Evolutionary conservation across 2,888 invertebrate genomes (phyloP), one percentile per base, ranked within the genome.

Genomic region (Drosophila peninsularis): DNA sequence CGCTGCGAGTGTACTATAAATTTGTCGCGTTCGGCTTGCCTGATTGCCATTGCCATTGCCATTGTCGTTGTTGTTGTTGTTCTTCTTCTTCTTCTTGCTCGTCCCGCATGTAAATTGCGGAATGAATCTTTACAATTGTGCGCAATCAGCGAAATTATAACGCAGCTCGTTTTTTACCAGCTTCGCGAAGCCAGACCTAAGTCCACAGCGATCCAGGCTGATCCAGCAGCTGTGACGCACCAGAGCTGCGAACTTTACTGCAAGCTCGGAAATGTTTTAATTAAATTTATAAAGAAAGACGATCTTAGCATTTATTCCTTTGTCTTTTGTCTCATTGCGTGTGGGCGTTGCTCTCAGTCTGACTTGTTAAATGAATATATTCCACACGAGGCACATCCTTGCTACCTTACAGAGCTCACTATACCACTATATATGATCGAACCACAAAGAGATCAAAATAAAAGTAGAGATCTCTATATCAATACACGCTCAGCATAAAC

Each of bases 131-230:
- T 71, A 73, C 77, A 82, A 80, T 80, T 82, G 79, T 80, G 66
- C 61, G 75, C 82, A 90, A 90, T 90, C 91, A 90, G 84, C 83
- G 79, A 84, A 90, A 88, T 83, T 83, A 82, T 82, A 89, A 80
- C 80, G 71, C 87, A 80, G 77, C 79, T 90, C 78, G 73, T 78
- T 80, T 74, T 70, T 80, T 71, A 73, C 58, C 71, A 64, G 68
- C 62, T 50, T 30, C 21, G 41, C 45, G 32, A 34, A 14, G 4
- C 32, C 37, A 44, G 49, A 27, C 30, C n/a, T 24, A 11, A 24
- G 27, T 14, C 39, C 19, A 17, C 44, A 45, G 5, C 27, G 41
- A 56, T 66, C 32, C 55, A 24, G 54, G 37, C 39, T 55, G 67
- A 68, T 74, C 55, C 60, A 68, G 42, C n/a, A 32, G 14, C 24